Conservation (phyloP, 2,888 invertebrate genomes). For the Asteroscopus sphinx region DNA sequence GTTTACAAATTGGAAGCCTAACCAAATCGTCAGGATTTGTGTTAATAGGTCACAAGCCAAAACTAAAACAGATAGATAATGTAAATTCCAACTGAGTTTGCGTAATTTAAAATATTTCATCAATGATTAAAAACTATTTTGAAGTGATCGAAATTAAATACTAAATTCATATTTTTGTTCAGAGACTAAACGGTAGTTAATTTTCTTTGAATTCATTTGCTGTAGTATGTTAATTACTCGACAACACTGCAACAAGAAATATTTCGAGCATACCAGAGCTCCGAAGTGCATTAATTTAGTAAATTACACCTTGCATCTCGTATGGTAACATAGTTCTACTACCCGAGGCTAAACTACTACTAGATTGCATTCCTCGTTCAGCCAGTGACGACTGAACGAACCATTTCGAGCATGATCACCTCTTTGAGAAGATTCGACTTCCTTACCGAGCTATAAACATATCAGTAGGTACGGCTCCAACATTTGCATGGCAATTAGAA, state of each 20-base stretch:
- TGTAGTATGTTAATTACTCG: neutral
- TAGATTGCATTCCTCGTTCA: slow-evolving; percentile 21
- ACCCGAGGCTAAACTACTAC: slow-evolving; percentile 3
- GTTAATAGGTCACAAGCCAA: neutral
- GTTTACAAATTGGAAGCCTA: slow-evolving; percentile 15
- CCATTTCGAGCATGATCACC: slow-evolving; percentile 43
- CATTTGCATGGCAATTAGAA: slow-evolving; percentile 85
- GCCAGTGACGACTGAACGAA: slow-evolving; percentile 38
- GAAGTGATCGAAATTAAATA: neutral
- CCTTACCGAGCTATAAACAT: slow-evolving; percentile 40
- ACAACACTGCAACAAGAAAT: slow-evolving; percentile 8
- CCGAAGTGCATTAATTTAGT: slow-evolving; percentile 26
- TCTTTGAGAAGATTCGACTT: slow-evolving; percentile 42
- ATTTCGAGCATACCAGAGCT: slow-evolving; percentile 12
- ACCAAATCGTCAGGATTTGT: slow-evolving; percentile 8
- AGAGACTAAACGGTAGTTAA: neutral
- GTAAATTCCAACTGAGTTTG: neutral
- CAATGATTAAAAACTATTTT: slow-evolving; percentile 5
- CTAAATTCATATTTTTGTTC: neutral
- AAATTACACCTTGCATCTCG: neutral
- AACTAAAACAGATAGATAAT: slow-evolving; percentile 8
- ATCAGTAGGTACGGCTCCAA: slow-evolving; percentile 59
- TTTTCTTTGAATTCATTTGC: too few relatives aligned
- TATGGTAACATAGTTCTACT: slow-evolving; percentile 10
- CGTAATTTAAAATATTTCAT: neutral